phyloP scores from a whole-genome alignment of 2,797 vertebrate species.

The Onychomys leucogaster region DNA sequence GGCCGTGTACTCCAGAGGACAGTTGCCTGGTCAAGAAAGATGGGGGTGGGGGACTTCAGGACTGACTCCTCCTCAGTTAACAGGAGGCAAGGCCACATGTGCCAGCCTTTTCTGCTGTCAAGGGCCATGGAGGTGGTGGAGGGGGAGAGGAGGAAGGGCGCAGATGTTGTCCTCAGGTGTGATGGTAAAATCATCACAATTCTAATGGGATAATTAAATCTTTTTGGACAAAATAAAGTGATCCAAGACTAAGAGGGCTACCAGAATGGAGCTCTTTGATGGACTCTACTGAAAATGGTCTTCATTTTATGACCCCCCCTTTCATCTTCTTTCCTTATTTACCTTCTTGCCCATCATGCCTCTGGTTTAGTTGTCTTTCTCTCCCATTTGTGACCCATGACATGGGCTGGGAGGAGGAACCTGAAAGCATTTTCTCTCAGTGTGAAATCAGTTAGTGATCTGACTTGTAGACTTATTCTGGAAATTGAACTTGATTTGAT shows the following conservation, averaged over 20 bases:
- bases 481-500: slow-evolving; percentile 11
- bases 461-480: not conserved
- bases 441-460: not conserved
- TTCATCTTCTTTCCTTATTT: not conserved
- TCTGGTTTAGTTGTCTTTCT: not conserved
- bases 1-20: not conserved
- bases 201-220: slow-evolving; percentile 18
- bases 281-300: not conserved
- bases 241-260: slow-evolving; percentile 34
- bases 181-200: not conserved
- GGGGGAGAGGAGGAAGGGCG: not conserved
- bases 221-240: slow-evolving; percentile 60
- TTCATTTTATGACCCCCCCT: not conserved
- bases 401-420: not conserved
- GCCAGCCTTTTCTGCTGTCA: not conserved
- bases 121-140: not conserved
- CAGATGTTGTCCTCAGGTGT: not conserved
- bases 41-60: not conserved
- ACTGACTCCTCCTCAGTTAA: not conserved
- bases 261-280: slow-evolving; percentile 13
- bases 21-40: not conserved
- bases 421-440: not conserved
- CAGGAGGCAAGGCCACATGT: not conserved
- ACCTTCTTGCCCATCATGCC: not conserved
- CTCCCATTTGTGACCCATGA: not conserved